phyloP scores from a whole-genome alignment of 2,797 vertebrate species.

The Sebastes ruberrimus region DNA sequence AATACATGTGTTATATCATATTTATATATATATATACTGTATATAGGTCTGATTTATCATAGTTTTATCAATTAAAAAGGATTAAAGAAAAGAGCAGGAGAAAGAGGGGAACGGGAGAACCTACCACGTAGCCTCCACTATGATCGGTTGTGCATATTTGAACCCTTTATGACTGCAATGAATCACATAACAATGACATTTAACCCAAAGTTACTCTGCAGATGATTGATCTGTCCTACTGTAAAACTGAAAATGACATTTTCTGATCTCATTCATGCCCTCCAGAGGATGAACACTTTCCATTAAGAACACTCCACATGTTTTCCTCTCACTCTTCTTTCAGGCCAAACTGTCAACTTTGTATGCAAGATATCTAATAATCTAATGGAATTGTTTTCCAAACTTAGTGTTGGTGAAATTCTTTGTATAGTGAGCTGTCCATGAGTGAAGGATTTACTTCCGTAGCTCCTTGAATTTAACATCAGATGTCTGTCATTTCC shows the following conservation, averaged over 20 bases:
- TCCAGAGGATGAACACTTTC: not conserved
- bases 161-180: not conserved
- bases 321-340: not conserved
- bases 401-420: not conserved
- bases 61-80: not conserved
- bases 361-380: not conserved
- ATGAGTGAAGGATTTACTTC: not conserved
- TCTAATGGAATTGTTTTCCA: not conserved
- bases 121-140: not conserved
- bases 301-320: not conserved
- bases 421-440: not conserved
- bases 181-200: slow-evolving; percentile 10
- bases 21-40: not conserved
- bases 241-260: not conserved
- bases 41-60: not conserved
- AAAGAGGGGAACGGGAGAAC: not conserved
- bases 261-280: not conserved
- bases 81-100: not conserved
- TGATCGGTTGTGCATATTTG: not conserved
- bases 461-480: not conserved
- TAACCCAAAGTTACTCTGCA: not conserved
- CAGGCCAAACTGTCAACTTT: not conserved
- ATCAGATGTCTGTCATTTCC: slow-evolving; percentile 18
- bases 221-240: slow-evolving; percentile 37
- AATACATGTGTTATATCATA: not conserved